A percentile compares a stretch with the other conserved stretches of the same genome.
Evolutionary conservation across 2,888 invertebrate species (phyloP).

Genomic region (Heliconius sara): DNA sequence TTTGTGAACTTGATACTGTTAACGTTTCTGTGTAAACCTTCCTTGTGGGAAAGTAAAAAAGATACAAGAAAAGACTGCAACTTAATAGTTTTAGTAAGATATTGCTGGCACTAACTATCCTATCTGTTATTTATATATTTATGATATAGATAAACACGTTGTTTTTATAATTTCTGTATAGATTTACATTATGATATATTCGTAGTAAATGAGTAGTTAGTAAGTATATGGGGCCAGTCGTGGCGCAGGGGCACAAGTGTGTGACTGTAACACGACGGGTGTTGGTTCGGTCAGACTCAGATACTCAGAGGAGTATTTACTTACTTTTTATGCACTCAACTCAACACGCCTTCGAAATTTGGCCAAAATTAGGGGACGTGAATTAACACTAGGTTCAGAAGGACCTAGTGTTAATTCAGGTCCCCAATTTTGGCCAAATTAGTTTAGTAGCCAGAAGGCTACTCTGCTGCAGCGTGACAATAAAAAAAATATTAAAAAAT

Average conservation of each 20-base stretch:
- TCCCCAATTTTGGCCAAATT: too few relatives aligned
- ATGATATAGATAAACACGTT: not conserved
- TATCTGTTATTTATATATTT: not conserved
- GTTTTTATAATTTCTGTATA: not conserved
- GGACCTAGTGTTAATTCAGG: too few relatives aligned
- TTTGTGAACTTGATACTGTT: slow-evolving; percentile 29
- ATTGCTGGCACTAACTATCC: not conserved
- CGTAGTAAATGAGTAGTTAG: too few relatives aligned
- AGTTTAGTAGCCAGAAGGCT: too few relatives aligned
- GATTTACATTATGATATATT: too few relatives aligned
- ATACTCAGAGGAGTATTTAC: not conserved
- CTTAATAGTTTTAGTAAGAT: not conserved
- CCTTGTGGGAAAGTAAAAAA: slow-evolving; percentile 11
- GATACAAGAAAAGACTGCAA: not conserved
- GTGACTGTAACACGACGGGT: not conserved
- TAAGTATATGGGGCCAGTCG: too few relatives aligned
- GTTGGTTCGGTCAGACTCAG: not conserved
- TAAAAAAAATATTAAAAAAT: too few relatives aligned
- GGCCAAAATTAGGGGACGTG: not conserved
- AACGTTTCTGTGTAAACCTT: slow-evolving; percentile 10
- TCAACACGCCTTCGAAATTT: not conserved
- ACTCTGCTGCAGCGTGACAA: too few relatives aligned
- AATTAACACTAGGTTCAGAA: not conserved
- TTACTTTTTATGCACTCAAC: not conserved
- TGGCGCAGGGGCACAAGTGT: too few relatives aligned